Evolutionary conservation across 2,797 vertebrate species (phyloP).

Genomic region (Leptoclinus maculatus): DNA sequence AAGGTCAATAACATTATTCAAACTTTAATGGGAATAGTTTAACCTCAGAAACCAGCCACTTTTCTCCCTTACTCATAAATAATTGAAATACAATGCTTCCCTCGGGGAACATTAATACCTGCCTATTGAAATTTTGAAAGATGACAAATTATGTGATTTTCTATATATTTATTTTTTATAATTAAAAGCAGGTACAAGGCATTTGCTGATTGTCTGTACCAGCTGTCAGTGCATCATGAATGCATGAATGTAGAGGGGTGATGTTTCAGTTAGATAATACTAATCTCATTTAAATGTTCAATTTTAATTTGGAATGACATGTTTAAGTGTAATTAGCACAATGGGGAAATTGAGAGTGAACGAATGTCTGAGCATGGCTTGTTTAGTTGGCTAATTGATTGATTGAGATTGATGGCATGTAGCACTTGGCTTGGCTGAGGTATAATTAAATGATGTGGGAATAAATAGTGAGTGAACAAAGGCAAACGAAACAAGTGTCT

Average conservation of each 20-base stretch:
- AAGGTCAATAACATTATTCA: constrained; percentile 83
- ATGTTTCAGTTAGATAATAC: constrained; percentile 74
- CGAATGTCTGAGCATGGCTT: constrained; percentile 79
- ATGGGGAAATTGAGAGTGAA: constrained; percentile 80
- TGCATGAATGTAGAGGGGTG: constrained; percentile 35
- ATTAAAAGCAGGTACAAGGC: constrained; percentile 3
- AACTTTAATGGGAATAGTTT: constrained; percentile 79
- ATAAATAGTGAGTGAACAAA: constrained; percentile 76
- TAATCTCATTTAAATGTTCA: constrained; percentile 79
- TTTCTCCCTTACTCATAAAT: constrained; percentile 57
- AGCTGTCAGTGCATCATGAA: constrained; percentile 38
- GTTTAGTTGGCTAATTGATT: constrained; percentile 82
- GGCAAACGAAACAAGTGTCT: constrained; percentile 48
- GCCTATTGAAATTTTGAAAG: constrained; percentile 32
- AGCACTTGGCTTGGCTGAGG: constrained; percentile 75
- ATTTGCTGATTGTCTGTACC: constrained; percentile 2
- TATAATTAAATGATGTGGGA: constrained; percentile 80
- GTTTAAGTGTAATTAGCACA: constrained; percentile 82
- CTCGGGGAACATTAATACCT: constrained; percentile 55
- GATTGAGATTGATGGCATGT: constrained; percentile 84
- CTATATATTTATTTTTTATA: constrained; percentile 13
- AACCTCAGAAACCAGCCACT: constrained; percentile 74
- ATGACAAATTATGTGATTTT: constrained; percentile 33
- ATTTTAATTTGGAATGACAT: constrained; percentile 80
- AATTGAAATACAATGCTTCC: constrained; percentile 59